Base-by-base conservation (phyloP, 2,113 vertebrate genomes). In the Egretta garzetta region DNA sequence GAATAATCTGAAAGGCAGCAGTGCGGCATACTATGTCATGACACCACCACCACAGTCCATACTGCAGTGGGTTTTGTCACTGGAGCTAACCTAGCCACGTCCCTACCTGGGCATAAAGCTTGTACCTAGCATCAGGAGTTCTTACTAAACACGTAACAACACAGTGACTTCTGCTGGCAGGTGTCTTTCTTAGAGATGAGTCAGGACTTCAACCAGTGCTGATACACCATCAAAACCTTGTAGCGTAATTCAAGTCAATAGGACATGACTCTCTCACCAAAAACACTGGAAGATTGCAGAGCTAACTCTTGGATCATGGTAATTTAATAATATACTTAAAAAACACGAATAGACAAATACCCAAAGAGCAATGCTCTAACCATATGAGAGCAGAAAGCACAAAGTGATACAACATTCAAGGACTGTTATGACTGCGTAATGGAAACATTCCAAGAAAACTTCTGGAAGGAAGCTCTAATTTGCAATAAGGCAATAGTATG, bases 51-150 rank as follows among this genome's bases (percentile, higher is more conserved):
- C 63, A 55, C 22, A 84, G 27, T 6, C 71, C 81, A 74, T 24
- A 66, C 12, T n/a, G 22, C 22, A 55, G 10, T 3, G 50, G 28
- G 14, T 80, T 83, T 47, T 76, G 70, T 45, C 45, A 35, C 27
- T 53, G 66, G 9, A 71, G 24, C 50, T 43, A 74, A 50, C 16
- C 41, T 30, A 81, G 14, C 18, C 67, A 66, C 0, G 0, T 35
- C 52, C 15, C 18, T 70, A 77, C 60, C 64, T 62, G 27, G 35
- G 81, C 33, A 77, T 39, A 87, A 81, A 62, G 35, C 26, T 20
- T 39, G 24, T 50, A 35, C 12, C 26, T 26, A 89, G 20, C 26
- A 68, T 23, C 35, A 62, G 12, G 32, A 80, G 39, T 21, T 64
- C 14, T 76, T 68, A 50, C 8, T 64, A 68, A 85, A 53, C n/a